Evolutionary conservation across 2,888 invertebrate genomes (phyloP), one percentile per base, ranked within the genome.

Genomic region (Phorcus lineatus): DNA sequence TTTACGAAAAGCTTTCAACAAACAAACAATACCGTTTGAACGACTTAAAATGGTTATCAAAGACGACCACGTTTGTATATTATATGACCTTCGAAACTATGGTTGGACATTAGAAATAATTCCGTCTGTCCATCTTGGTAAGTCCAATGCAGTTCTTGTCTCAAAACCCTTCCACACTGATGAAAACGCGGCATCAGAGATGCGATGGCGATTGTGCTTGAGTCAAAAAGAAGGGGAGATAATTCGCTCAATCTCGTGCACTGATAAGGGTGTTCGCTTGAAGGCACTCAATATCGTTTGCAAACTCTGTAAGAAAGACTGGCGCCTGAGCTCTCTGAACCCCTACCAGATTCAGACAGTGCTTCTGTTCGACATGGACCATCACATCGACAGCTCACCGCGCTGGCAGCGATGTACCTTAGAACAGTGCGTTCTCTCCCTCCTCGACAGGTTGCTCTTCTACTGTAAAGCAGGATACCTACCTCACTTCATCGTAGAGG

Each of bases 281-380:
- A 81, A 84, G 57, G 88, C 88, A 13, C 84, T 87, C 77, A 84
- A 83, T 76, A 74, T 87, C 3, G 79, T 90, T 11, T 84, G 85
- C 54, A 83, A 82, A 7, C 75, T 87, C 24, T 82, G 85, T 16
- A 54, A 81, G 57, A 81, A 81, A 40, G 89, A 90, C 78, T 87
- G 84, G 81, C 87, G 86, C 19, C 84, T 90, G 17, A 74, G 76
- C 11, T 84, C 84, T 9, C 75, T 90, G n/a, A 85, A 87, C 0
- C 82, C 86, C 0, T 91, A 90, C 83, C 89, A 91, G 76, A 80
- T 91, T 24, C 90, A 89, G 85, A 90, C 89, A 6, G 88, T 88
- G 6, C 82, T 91, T 7, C 85, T 91, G 74, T 90, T 90, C 78
- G 87, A 88, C 55, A 88, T 90, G 54, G 90, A 91, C 81, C 83